Evolutionary conservation across 2,888 invertebrate genomes (phyloP).

Genomic region (Leucozona laternaria): DNA sequence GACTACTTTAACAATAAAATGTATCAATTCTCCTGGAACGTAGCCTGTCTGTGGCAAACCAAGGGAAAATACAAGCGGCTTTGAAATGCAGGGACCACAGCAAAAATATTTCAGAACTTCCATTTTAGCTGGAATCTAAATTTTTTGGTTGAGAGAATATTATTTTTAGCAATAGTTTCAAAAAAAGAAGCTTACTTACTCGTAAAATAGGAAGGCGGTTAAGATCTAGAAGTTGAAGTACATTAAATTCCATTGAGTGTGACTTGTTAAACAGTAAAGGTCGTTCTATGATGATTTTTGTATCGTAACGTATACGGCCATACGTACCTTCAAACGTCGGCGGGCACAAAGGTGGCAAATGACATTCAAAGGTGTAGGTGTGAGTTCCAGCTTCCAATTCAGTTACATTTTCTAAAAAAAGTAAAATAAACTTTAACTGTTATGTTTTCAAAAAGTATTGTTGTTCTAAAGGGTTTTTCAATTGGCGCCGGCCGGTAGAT

Average conservation of each 20-base stretch:
- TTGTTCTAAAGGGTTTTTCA: no score
- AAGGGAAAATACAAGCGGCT: constrained; percentile 78
- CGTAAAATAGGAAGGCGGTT: constrained; percentile 84
- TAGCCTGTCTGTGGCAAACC: constrained; percentile 80
- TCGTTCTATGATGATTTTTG: constrained; percentile 88
- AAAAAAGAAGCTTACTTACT: constrained; percentile 6
- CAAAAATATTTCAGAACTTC: constrained; percentile 77
- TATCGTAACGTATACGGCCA: constrained; percentile 86
- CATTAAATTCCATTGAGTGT: constrained; percentile 89
- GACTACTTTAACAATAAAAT: constrained; percentile 84
- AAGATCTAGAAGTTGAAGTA: constrained; percentile 90
- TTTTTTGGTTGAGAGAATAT: neutral
- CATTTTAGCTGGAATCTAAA: constrained; percentile 20
- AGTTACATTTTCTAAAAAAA: constrained; percentile 16
- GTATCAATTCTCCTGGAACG: constrained; percentile 80
- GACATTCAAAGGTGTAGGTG: constrained; percentile 84
- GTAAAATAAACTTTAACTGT: no score
- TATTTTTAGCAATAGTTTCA: neutral
- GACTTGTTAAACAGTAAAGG: constrained; percentile 92
- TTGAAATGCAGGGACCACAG: constrained; percentile 79
- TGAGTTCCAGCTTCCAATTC: constrained; percentile 83
- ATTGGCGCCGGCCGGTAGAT: no score
- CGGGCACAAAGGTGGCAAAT: constrained; percentile 84
- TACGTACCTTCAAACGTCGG: constrained; percentile 84
- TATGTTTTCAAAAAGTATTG: no score